Base-by-base conservation (phyloP, 2,888 invertebrate species). In the Dromius quadrimaculatus region DNA sequence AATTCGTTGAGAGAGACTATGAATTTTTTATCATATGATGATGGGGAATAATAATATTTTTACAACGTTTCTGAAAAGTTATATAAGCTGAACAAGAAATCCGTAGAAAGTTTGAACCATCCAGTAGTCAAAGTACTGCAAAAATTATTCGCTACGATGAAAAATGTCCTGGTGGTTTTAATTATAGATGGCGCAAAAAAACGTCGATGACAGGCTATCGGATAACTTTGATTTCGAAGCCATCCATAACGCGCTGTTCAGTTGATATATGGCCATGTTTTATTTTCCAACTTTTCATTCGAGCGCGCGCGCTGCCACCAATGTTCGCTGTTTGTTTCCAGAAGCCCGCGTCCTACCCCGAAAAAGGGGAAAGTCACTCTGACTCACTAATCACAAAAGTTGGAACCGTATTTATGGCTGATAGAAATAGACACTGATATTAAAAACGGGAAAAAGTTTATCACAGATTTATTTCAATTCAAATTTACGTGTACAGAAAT, bases 211-310 rank as follows among this genome's bases (percentile, higher is more conserved):
- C 66, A 66, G 63, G 43, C 43, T 63, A 63, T 63, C 43, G 63
- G 66, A 54, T 57, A 66, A 66, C 54, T 66, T 66, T 66, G 66
- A 66, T 66, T 66, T 66, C 38, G 38, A 57, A 50, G 36, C 66
- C 66, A 66, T 66, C 50, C 54, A 66, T 47, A 66, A 65, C 65
- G 32, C 50, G 28, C 47, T 17, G 38, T 66, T 13, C 54, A 5
- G 11, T 36, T 66, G 66, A 66, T 66, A 66, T 66, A 66, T 66
- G 54, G 54, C 22, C 66, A 17, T 59, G 50, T 54, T 34, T 66
- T 66, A 36, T 66, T 36, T 65, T 47, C 54, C 54, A 54, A 66
- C 54, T 54, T 66, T 66, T 66, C 54, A 50, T 59, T 36, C 11
- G 5, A 9, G 50, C 13, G 23, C 17, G 59, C 36, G 36, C 22